Conservation (phyloP, 2,888 invertebrate species). For the Ormyrus thymus region DNA sequence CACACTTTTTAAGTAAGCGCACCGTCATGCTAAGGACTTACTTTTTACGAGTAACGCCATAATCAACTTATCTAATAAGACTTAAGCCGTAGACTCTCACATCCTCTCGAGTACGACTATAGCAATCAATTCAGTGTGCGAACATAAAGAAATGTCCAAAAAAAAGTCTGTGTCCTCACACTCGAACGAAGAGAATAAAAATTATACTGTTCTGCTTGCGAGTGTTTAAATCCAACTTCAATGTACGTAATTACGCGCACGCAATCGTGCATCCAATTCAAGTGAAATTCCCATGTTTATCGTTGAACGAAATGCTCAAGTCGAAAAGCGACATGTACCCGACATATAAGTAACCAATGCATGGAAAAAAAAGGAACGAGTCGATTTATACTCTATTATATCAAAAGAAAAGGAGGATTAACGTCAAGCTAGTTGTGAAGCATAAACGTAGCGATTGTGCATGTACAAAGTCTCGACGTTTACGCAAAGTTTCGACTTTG, state of each 20-base stretch:
- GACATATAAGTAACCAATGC: conserved; percentile 3
- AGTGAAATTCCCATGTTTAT: conserved; percentile 9
- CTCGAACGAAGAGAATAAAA: not conserved
- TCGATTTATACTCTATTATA: too few relatives aligned
- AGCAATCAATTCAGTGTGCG: conserved; percentile 37
- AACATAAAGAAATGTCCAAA: conserved; percentile 6
- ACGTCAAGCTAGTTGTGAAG: too few relatives aligned
- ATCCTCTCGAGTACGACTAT: conserved; percentile 31
- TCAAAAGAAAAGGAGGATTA: not conserved
- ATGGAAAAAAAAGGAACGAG: not conserved
- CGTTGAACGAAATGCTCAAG: not conserved
- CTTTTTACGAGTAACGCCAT: conserved; percentile 4
- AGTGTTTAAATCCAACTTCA: conserved; percentile 8
- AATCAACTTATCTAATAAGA: not conserved
- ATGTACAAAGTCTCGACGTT: conserved; percentile 34
- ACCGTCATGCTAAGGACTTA: conserved; percentile 12
- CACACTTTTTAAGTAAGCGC: conserved; percentile 14
- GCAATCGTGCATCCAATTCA: conserved; percentile 9
- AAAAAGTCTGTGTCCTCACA: not conserved
- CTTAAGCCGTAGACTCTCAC: conserved; percentile 36
- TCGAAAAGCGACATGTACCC: not conserved
- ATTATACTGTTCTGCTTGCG: conserved; percentile 13
- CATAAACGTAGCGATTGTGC: conserved; percentile 17
- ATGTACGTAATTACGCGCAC: conserved; percentile 7
- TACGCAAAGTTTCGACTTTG: conserved; percentile 6